Evolutionary conservation across 1,140 invertebrate genomes (phyloP), one percentile per base, ranked within the genome.

Genomic region (Paraescarpia echinospica): DNA sequence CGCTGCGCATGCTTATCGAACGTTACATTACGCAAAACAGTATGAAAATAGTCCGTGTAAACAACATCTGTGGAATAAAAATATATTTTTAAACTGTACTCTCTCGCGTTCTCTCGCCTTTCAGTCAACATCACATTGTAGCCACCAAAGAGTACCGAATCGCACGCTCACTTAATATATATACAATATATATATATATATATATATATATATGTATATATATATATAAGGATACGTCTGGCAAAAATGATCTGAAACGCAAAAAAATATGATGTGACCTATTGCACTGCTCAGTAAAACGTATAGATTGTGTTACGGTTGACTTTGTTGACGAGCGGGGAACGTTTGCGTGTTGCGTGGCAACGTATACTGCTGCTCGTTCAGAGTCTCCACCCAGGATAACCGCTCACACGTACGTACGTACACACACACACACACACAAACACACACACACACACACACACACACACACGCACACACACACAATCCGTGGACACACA

Each of bases 1-100:
- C 0, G 18, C 59, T 18, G 59, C 59, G 22, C 27, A 77, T 31
- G 59, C 8, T 77, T 77, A 77, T 77, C 59, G n/a, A n/a, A n/a
- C n/a, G 59, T 77, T 77, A 77, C 59, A 77, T 2, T 27, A 41
- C 41, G 41, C 41, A 77, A 77, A 77, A 77, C 22, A 77, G 59
- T 77, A 77, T 77, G 59, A 77, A 77, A 77, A 77, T 77, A 77
- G 59, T 77, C 59, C 59, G 59, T 77, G 59, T 77, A 77, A 77
- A 77, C 59, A 77, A 77, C 59, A 77, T 77, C 59, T 77, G 59
- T 77, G 59, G 59, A 77, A 77, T 77, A 77, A 77, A 77, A 77
- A 77, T 77, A 77, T 77, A 77, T 18, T 77, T 77, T 77, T 14
- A 77, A 77, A 77, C 59, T 77, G 59, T 77, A 77, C 59, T 77